phyloP scores from a whole-genome alignment of 2,113 vertebrate species.

The Agapornis roseicollis region DNA sequence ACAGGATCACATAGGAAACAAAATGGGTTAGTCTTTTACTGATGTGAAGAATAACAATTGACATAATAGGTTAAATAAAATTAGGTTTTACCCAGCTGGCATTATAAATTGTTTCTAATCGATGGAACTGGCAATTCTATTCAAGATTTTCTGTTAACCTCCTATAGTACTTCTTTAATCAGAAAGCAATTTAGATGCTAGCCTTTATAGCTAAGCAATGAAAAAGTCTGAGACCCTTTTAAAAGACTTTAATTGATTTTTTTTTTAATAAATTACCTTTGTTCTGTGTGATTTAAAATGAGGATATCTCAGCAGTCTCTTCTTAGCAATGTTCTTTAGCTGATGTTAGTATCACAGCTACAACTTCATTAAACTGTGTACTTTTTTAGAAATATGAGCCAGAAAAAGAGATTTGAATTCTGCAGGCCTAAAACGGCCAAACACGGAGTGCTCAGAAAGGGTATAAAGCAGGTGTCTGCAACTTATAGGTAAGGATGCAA shows the following conservation, averaged over 20 bases:
- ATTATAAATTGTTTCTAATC: slow-evolving; percentile 26
- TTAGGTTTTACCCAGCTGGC: background rate
- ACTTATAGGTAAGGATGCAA: background rate
- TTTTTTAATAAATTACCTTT: background rate
- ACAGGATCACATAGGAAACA: slow-evolving; percentile 10
- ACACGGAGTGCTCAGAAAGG: background rate
- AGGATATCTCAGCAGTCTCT: background rate
- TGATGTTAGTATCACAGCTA: background rate
- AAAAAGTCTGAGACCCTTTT: background rate
- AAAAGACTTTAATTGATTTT: background rate
- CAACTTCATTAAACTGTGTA: background rate
- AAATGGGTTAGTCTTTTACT: background rate
- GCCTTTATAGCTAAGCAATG: background rate
- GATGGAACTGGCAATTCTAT: slow-evolving; percentile 35
- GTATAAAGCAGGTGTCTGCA: background rate
- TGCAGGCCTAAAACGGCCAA: background rate
- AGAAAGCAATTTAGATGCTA: slow-evolving; percentile 2
- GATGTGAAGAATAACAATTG: slow-evolving; percentile 30
- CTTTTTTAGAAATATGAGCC: background rate
- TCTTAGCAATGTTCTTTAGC: background rate
- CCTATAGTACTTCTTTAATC: slow-evolving; percentile 24
- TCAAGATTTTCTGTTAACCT: slow-evolving; percentile 51
- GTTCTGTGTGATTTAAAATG: background rate
- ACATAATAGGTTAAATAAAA: slow-evolving; percentile 29
- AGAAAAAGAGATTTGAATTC: background rate